Conservation (phyloP, 2,888 invertebrate genomes). For the Argyresthia albistria region DNA sequence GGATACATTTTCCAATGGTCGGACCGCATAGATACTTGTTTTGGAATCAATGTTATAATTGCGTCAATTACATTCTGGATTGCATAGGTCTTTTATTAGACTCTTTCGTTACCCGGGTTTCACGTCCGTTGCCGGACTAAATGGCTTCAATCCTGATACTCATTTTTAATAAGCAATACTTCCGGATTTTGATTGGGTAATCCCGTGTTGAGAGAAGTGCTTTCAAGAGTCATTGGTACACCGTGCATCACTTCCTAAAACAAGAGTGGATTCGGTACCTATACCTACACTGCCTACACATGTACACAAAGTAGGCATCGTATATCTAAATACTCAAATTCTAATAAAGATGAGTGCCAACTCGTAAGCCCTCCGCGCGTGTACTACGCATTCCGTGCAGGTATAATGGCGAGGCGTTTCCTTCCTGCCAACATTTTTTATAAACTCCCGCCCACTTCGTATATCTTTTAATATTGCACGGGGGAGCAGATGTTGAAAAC, state of each 20-base stretch:
- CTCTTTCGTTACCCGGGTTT: too few relatives aligned
- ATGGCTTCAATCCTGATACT: too few relatives aligned
- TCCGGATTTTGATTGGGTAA: too few relatives aligned
- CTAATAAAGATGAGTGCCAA: slow-evolving; percentile 10
- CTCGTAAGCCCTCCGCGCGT: slow-evolving; percentile 17
- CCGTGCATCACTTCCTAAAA: not conserved
- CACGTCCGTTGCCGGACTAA: too few relatives aligned
- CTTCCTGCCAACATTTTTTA: slow-evolving; percentile 30
- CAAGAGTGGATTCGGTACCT: not conserved
- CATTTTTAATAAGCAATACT: too few relatives aligned
- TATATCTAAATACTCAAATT: slow-evolving; percentile 1
- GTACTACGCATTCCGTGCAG: slow-evolving; percentile 18
- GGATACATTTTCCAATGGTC: not conserved
- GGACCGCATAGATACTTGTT: slow-evolving; percentile 27
- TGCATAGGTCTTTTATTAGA: too few relatives aligned
- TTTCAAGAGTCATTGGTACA: too few relatives aligned
- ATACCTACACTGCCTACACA: too few relatives aligned
- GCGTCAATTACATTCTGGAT: not conserved
- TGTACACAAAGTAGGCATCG: not conserved
- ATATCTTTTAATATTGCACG: slow-evolving; percentile 53
- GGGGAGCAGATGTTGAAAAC: slow-evolving; percentile 56
- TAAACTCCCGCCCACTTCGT: slow-evolving; percentile 40
- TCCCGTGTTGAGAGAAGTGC: too few relatives aligned
- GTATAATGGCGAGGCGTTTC: slow-evolving; percentile 15
- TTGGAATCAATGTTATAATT: slow-evolving; percentile 26